Base-by-base conservation (phyloP, 2,113 vertebrate genomes). In the Megaceryle torquata region DNA sequence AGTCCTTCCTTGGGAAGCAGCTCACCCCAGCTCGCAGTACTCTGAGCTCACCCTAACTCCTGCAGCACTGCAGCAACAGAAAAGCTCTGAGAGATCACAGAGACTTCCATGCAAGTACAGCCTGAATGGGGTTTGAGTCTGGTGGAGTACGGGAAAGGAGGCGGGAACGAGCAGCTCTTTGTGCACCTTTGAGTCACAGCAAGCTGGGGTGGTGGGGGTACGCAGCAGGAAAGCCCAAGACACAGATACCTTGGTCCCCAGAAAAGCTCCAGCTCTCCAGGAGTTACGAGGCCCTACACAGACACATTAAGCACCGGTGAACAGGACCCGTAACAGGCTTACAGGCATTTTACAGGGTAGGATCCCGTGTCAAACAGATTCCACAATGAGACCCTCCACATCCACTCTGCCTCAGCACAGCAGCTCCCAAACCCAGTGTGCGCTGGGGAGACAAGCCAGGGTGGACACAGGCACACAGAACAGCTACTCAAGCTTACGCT, bases 1-100 rank as follows among this genome's bases (percentile, higher is more conserved):
- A 92, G 43, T 81, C 68, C 71, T 96, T 94, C 88, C 72, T 91
- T 86, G 88, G 91, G 88, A 96, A 93, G 86, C 72, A 83, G 56
- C 41, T 90, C 5, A 3, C 35, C 84, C 82, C 85, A 86, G 82
- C 61, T 88, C 5, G 0, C 82, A 80, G 85, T 51, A 69, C 46
- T 69, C 53, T 6, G 51, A 93, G 87, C 85, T 86, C 88, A 78
- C 7, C 69, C 77, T 43, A 78, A 78, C 69, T 86, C 92, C 35
- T 81, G 86, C 71, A 83, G 82, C 74, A 67, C 87, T 81, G 54
- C 79, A 80, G 89, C 59, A 83, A 21, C 39, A 85, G 71, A 92
- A 91, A n/a, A 78, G 68, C 80, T 91, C 54, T 4, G 33, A 67
- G 77, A 80, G 54, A 84, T 67, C 80, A 87, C 80, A 94, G 77